Evolutionary conservation across 1,140 invertebrate species (phyloP), one percentile per base, ranked within the genome.

Genomic region (Ostrea denselamellosa): DNA sequence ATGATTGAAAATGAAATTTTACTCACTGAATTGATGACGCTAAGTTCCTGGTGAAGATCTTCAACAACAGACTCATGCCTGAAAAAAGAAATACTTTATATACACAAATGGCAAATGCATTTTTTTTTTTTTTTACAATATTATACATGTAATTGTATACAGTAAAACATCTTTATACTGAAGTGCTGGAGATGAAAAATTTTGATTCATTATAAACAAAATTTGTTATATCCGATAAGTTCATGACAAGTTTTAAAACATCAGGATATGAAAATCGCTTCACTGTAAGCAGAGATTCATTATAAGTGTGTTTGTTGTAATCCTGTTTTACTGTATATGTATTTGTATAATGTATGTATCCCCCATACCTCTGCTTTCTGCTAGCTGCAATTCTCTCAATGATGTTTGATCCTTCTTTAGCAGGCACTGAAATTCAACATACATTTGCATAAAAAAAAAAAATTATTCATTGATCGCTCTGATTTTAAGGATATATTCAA

Each of bases 51-150:
- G 68, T 93, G 91, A 93, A 94, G 93, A 53, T 94, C 94, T 85
- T 94, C 94, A 14, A 94, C 89, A 58, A 92, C 89, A 34, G 91
- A 82, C 85, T 94, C 94, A 92, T 94, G 94, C 89, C 93, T 94
- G 85, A 53, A 88, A 90, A 87, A 85, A 58, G 87, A 28, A 34
- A 28, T 25, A 71, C 56, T 19, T 62, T n/a, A 5, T 62, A 19
- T 56, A 19, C 7, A 62, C 34, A 44, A 44, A 44, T 44, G 34
- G 34, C 34, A 44, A 2, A 44, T 44, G 34, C 1, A 5, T 2
- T 44, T 44, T 2, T 44, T 44, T 1, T 5, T 2, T 62, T 5
- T 19, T 19, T 19, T 62, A 62, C 10, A 58, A 19, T 19, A 58
- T 58, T 58, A 17, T 14, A 19, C 0, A 58, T 17, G 0, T 19